Conservation (phyloP, 2,888 invertebrate genomes). For the Nemotelus nigrinus region DNA sequence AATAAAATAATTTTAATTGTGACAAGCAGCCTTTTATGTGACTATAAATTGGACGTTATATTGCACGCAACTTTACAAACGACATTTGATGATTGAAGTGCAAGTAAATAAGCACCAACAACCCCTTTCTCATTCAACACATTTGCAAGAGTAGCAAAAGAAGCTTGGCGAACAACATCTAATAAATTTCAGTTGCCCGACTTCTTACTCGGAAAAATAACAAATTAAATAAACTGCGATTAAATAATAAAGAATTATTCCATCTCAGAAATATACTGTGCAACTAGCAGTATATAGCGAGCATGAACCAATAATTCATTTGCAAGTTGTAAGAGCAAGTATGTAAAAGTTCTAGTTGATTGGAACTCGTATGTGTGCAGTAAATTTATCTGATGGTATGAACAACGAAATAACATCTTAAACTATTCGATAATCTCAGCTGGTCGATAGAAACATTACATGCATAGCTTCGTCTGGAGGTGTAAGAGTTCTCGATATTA, state of each 20-base stretch:
- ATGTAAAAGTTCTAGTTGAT: too few relatives aligned
- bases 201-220: not conserved
- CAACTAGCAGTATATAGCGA: too few relatives aligned
- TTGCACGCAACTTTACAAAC: too few relatives aligned
- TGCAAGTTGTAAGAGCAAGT: too few relatives aligned
- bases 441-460: constrained; percentile 26
- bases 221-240: not conserved
- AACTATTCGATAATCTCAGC: constrained; percentile 23
- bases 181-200: not conserved
- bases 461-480: constrained; percentile 16
- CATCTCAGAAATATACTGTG: not conserved
- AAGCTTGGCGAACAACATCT: not conserved
- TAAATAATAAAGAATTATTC: not conserved
- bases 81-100: too few relatives aligned
- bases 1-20: too few relatives aligned
- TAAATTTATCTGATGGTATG: constrained; percentile 23
- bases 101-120: too few relatives aligned
- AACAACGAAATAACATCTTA: constrained; percentile 30
- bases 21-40: too few relatives aligned
- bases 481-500: constrained; percentile 10
- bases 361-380: not conserved
- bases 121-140: too few relatives aligned
- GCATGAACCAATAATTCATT: too few relatives aligned
- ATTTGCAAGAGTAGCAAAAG: too few relatives aligned
- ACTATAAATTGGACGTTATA: too few relatives aligned